These are phyloP conservation scores for Leptosomus discolor DNA, from an alignment of 2,113 vertebrate genomes.

Conservation along the genomic window DNA sequence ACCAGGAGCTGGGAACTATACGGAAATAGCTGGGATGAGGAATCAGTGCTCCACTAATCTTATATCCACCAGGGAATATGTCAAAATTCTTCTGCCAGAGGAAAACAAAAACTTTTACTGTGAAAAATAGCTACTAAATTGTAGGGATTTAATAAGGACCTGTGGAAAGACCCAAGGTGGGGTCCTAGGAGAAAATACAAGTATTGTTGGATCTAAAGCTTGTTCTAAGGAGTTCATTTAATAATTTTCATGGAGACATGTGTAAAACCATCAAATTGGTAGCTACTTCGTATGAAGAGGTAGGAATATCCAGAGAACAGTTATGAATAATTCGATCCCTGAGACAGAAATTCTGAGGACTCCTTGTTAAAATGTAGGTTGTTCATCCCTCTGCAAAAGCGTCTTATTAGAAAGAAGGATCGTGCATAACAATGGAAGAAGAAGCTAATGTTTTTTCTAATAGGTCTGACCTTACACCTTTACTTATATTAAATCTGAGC, in stretches of 20 bases:
- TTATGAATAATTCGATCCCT: not conserved
- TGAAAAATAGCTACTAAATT: not conserved
- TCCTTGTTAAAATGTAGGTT: not conserved
- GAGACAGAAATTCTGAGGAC: not conserved
- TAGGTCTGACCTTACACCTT: not conserved
- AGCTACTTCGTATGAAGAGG: not conserved
- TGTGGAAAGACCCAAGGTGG: not conserved
- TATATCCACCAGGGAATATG: not conserved
- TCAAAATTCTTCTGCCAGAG: not conserved
- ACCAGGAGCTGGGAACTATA: not conserved
- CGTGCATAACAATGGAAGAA: not conserved
- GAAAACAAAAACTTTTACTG: not conserved
- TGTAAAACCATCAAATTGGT: not conserved
- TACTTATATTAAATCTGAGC: not conserved
- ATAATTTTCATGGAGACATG: not conserved
- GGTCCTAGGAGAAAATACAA: not conserved
- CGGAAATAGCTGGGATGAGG: not conserved
- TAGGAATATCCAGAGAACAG: not conserved
- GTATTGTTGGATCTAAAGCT: not conserved
- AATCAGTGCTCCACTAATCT: not conserved
- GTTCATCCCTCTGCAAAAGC: not conserved
- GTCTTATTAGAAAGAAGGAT: not conserved
- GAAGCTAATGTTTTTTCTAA: not conserved
- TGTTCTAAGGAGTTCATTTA: not conserved
- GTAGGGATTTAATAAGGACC: not conserved